These are phyloP conservation scores for Isoperla grammatica DNA, from an alignment of 2,888 invertebrate genomes.

Conservation along the genomic window DNA sequence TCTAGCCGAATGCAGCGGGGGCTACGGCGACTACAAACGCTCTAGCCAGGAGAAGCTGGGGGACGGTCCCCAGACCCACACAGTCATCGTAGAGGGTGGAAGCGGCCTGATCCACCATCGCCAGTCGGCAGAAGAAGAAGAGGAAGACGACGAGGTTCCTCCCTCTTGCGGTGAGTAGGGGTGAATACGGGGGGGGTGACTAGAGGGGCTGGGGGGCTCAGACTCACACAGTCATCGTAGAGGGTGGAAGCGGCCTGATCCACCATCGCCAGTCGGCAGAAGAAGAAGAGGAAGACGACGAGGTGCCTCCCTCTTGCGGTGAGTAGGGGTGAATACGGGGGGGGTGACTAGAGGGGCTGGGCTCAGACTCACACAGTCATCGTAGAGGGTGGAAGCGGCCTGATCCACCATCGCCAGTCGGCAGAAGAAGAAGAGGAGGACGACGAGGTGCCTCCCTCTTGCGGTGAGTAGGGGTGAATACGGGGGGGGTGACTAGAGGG, in stretches of 20 bases:
- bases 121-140: constrained; percentile 43
- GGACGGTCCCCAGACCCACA: constrained; percentile 59
- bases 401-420: constrained; percentile 41
- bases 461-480: constrained; percentile 53
- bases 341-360: too few relatives aligned
- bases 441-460: constrained; percentile 63
- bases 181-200: too few relatives aligned
- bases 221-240: constrained; percentile 50
- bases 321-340: too few relatives aligned
- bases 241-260: constrained; percentile 41
- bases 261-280: constrained; percentile 41
- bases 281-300: constrained; percentile 48
- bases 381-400: constrained; percentile 42
- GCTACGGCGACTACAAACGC: constrained; percentile 56
- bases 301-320: constrained; percentile 70
- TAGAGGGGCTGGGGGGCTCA: too few relatives aligned
- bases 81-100: constrained; percentile 45
- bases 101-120: constrained; percentile 42
- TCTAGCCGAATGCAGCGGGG: constrained; percentile 37
- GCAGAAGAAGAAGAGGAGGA: constrained; percentile 45
- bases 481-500: too few relatives aligned
- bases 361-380: constrained; percentile 54
- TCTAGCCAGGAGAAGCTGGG: constrained; percentile 66
- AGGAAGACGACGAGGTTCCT: constrained; percentile 54
- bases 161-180: constrained; percentile 60